Base-by-base conservation (phyloP, 2,113 vertebrate genomes). In the Hystrix brachyura region DNA sequence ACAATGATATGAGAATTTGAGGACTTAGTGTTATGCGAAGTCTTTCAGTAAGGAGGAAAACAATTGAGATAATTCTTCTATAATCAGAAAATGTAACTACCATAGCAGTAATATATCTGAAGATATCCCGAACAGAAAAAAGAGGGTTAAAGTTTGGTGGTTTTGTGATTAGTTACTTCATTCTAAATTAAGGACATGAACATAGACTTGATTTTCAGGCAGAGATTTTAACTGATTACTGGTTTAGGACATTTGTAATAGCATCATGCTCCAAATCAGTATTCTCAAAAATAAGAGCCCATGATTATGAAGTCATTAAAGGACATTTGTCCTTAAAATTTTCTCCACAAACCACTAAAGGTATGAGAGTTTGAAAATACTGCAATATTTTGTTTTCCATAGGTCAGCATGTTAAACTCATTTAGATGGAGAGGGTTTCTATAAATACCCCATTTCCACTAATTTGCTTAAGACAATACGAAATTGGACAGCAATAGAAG, bases 81-180 rank as follows among this genome's bases (percentile, higher is more conserved):
- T 90, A 69, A 43, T 55, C 59, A 84, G 27, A 87, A n/a, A 62
- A 80, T 21, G 19, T 64, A 85, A 53, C 32, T 96, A 90, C 19
- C 14, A 51, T 78, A 93, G 27, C 17, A 34, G 1, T 65, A 69
- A 46, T 85, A 59, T 2, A 53, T 3, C 23, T 94, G 48, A 81
- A 53, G 53, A 60, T 91, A 88, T 88, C 87, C 86, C 83, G 83
- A 84, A 62, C 14, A 51, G 48, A 55, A 85, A 94, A 90, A 90
- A 38, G 81, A 48, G 19, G 4, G 43, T 69, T 96, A 19, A 79
- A 80, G 74, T 86, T 76, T 55, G 6, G 6, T 55, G 23, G 32
- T 46, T 69, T 46, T 69, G 43, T 92, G 23, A 18, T 79, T 93
- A 51, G 13, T 74, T 62, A 21, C 4, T 57, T 87, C 86, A 92